phyloP scores from a whole-genome alignment of 37 sponge, comb jelly and placozoan species.

The Amphimedon queenslandica region DNA sequence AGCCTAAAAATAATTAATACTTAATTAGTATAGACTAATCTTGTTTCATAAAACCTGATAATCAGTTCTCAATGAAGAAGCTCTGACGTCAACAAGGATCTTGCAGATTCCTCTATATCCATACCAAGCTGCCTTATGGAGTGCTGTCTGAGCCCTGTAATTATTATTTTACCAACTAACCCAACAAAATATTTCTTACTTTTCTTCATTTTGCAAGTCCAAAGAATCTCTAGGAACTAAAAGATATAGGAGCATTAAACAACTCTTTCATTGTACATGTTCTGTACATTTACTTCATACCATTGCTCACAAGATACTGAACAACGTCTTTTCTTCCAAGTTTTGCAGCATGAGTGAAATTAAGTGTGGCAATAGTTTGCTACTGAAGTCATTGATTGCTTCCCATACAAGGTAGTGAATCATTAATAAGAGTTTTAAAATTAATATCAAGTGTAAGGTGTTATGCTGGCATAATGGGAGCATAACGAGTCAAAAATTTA shows the following conservation, averaged over 20 bases:
- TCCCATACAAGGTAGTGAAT: too few relatives aligned
- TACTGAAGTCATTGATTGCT: too few relatives aligned
- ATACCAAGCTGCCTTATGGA: conserved; percentile 86
- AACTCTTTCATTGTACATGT: neutral
- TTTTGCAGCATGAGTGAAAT: conserved; percentile 76
- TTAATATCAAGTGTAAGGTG: too few relatives aligned
- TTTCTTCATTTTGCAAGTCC: conserved; percentile 54
- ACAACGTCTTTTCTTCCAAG: conserved; percentile 69
- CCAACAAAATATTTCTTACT: conserved; percentile 22
- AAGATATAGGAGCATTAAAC: neutral
- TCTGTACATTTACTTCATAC: too few relatives aligned
- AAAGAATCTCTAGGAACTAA: conserved; percentile 46
- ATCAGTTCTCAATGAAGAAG: conserved; percentile 61
- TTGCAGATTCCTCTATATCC: conserved; percentile 73
- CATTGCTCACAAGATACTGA: conserved; percentile 32
- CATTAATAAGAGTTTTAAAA: too few relatives aligned
- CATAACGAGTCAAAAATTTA: too few relatives aligned
- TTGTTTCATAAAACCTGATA: conserved; percentile 43
- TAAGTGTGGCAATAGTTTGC: too few relatives aligned
- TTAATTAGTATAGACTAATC: neutral
- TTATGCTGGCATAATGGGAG: too few relatives aligned
- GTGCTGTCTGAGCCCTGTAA: conserved; percentile 69
- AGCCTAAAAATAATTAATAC: conserved; percentile 16
- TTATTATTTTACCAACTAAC: neutral
- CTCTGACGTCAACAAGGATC: conserved; percentile 68